Percentiles rank a stretch among this genome's conserved stretches.
Conservation (phyloP, 2,888 invertebrate species). For the Notodonta ziczac region DNA sequence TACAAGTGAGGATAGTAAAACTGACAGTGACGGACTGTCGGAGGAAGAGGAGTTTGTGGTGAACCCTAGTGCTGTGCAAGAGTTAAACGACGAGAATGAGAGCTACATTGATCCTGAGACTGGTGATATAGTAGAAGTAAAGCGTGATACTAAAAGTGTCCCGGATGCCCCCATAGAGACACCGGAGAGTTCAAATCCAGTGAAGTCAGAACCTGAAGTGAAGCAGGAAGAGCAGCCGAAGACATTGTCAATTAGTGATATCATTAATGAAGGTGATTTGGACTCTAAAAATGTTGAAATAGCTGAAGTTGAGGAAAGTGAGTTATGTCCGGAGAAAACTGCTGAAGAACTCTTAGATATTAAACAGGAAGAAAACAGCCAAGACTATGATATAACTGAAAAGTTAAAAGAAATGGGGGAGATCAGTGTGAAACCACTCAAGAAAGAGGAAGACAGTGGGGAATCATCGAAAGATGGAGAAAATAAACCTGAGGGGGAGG, state of each 20-base stretch:
- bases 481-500: constrained; percentile 70
- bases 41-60: constrained; percentile 80
- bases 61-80: constrained; percentile 75
- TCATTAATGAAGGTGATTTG: constrained; percentile 76
- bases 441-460: constrained; percentile 57
- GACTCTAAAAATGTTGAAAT: constrained; percentile 81
- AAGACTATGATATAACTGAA: constrained; percentile 85
- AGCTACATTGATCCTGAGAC: constrained; percentile 82
- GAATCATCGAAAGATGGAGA: constrained; percentile 50
- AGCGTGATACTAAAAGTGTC: constrained; percentile 30
- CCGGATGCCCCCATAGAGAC: constrained; percentile 31
- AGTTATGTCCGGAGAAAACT: constrained; percentile 72
- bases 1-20: constrained; percentile 74
- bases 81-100: constrained; percentile 76
- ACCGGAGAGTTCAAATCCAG: constrained; percentile 20
- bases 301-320: constrained; percentile 75
- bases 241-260: constrained; percentile 79
- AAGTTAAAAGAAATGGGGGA: constrained; percentile 87
- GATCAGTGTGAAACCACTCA: constrained; percentile 76
- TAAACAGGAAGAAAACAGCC: constrained; percentile 73
- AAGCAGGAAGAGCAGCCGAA: constrained; percentile 56
- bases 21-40: constrained; percentile 79
- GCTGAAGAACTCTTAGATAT: constrained; percentile 70
- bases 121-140: constrained; percentile 73
- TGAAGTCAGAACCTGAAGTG: constrained; percentile 18